Evolutionary conservation across 2,797 vertebrate species (phyloP).

Genomic region (Brotula barbata): DNA sequence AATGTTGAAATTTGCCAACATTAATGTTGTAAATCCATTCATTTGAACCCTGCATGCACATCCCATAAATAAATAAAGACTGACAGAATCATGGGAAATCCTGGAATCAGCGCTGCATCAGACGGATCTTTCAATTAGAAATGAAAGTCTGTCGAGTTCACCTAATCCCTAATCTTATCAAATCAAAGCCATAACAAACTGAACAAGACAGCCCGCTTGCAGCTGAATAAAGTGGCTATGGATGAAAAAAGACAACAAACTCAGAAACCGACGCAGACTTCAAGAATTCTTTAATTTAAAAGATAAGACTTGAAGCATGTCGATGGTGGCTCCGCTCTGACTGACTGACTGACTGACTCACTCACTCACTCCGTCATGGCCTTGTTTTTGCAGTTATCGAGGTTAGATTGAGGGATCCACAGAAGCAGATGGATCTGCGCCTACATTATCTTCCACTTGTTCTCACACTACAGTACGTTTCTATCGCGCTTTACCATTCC

Average conservation of each 20-base stretch:
- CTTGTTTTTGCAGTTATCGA: neutral
- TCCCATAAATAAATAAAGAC: neutral
- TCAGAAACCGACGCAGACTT: neutral
- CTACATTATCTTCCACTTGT: neutral
- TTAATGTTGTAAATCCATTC: too few relatives aligned
- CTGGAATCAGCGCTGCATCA: constrained; percentile 6
- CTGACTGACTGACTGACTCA: neutral
- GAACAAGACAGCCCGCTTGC: neutral
- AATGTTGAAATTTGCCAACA: too few relatives aligned
- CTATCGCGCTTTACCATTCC: too few relatives aligned
- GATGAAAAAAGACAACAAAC: neutral
- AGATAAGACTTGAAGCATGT: neutral
- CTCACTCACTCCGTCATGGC: too few relatives aligned
- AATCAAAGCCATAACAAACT: constrained; percentile 34
- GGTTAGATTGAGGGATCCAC: neutral
- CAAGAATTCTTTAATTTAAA: neutral
- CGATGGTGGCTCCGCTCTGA: neutral
- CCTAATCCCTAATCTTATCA: constrained; percentile 59
- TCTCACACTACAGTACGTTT: too few relatives aligned
- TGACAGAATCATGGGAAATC: neutral
- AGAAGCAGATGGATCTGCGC: neutral
- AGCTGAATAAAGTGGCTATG: neutral
- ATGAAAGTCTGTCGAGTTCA: constrained; percentile 34
- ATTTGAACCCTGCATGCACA: neutral
- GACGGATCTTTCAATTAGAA: constrained; percentile 37